Conservation (phyloP, 2,888 invertebrate genomes). For the Andrena marginata region DNA sequence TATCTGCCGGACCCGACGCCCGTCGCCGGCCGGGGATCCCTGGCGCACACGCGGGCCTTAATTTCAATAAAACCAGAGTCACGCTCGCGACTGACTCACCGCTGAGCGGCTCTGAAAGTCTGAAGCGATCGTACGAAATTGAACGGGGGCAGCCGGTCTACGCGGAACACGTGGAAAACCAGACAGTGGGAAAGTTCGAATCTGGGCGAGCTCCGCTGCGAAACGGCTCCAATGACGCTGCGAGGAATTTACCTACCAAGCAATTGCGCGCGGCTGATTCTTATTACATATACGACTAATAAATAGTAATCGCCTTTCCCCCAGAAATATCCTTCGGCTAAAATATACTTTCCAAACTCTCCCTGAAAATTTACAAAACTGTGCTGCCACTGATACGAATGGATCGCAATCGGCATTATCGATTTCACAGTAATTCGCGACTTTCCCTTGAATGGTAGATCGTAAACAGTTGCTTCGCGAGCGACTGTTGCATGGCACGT, state of each 20-base stretch:
- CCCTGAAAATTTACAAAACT: neutral
- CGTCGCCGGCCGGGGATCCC: constrained; percentile 13
- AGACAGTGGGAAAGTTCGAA: too few species aligned
- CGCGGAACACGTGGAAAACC: too few species aligned
- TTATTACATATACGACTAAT: too few species aligned
- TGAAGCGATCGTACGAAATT: too few species aligned
- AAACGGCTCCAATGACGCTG: too few species aligned
- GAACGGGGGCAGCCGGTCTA: too few species aligned
- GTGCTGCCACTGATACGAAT: neutral
- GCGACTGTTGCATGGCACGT: constrained; percentile 31
- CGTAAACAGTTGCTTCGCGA: constrained; percentile 56
- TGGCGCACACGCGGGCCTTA: constrained; percentile 14
- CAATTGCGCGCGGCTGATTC: too few species aligned
- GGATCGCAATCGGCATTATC: constrained; percentile 30
- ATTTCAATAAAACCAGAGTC: constrained; percentile 46
- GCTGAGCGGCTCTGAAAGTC: constrained; percentile 8
- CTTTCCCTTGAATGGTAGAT: constrained; percentile 45
- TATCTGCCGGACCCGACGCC: constrained; percentile 47
- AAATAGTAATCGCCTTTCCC: too few species aligned
- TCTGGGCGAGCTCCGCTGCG: too few species aligned
- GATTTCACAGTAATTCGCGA: constrained; percentile 25
- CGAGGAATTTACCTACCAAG: too few species aligned
- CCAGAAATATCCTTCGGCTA: too few species aligned
- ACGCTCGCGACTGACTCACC: constrained; percentile 38
- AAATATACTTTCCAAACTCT: too few species aligned